Percentiles rank a stretch among this genome's conserved stretches.
Conservation (phyloP, 2,113 vertebrate species). For the Lampris incognitus region DNA sequence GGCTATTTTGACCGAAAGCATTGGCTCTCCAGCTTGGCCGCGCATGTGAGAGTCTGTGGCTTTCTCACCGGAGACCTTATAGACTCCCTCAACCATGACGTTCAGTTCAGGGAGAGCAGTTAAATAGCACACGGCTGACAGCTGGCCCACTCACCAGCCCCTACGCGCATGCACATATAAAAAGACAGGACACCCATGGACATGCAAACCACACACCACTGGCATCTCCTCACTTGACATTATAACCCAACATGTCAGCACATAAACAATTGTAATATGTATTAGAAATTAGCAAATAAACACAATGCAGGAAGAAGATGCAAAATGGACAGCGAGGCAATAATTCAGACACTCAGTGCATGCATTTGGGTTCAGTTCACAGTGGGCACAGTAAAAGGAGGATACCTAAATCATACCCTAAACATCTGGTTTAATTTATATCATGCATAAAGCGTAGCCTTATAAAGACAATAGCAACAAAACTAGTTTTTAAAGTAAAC, state of each 20-base stretch:
- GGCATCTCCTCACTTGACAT: too few species aligned
- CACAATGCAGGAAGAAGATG: too few species aligned
- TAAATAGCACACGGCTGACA: not conserved
- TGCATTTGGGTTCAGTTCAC: too few species aligned
- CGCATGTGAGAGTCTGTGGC: constrained; percentile 29
- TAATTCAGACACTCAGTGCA: too few species aligned
- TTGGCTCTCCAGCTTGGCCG: not conserved
- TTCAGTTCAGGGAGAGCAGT: constrained; percentile 5
- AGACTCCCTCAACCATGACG: constrained; percentile 15
- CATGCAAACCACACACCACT: not conserved
- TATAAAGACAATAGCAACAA: not conserved
- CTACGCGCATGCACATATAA: not conserved
- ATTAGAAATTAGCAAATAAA: too few species aligned
- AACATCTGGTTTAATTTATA: too few species aligned
- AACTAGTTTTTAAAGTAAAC: not conserved
- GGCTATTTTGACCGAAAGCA: constrained; percentile 6
- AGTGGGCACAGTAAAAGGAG: too few species aligned
- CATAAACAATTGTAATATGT: too few species aligned
- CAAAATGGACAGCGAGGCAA: too few species aligned
- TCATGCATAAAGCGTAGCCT: too few species aligned
- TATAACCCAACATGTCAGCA: too few species aligned
- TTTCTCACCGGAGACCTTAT: constrained; percentile 2
- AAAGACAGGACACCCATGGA: not conserved
- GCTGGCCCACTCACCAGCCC: not conserved
- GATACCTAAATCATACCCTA: too few species aligned